phyloP scores from a whole-genome alignment of 2,113 vertebrate species.

The Passerina amoena region DNA sequence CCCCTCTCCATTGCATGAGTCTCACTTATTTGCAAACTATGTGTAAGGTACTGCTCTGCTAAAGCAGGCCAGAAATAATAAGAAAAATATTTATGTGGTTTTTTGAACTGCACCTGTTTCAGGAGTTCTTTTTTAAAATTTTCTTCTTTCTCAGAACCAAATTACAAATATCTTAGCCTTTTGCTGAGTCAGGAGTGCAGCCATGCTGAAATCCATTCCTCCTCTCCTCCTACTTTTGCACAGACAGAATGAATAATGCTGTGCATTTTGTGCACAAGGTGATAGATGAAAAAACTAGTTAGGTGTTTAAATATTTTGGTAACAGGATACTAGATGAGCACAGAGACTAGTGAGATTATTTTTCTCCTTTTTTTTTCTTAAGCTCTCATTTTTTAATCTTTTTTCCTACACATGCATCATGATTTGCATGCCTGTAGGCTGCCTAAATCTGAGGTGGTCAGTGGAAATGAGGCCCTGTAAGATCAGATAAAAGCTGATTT shows the following conservation, averaged over 20 bases:
- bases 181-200: neutral
- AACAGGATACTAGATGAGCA: neutral
- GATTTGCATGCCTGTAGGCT: neutral
- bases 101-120: neutral
- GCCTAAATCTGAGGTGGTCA: neutral
- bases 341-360: neutral
- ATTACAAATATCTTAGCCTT: neutral
- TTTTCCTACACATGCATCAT: neutral
- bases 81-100: neutral
- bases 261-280: neutral
- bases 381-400: neutral
- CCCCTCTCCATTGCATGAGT: neutral
- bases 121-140: neutral
- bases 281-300: neutral
- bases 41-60: neutral
- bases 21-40: neutral
- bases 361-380: neutral
- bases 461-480: neutral
- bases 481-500: neutral
- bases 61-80: neutral
- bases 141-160: neutral
- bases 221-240: neutral
- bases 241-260: neutral
- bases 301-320: neutral
- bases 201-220: neutral